A percentile compares a stretch with the other conserved stretches of the same genome.
These are phyloP conservation scores for Eulimnadia texana DNA, from an alignment of 1,140 invertebrate species.

Conservation along the genomic window DNA sequence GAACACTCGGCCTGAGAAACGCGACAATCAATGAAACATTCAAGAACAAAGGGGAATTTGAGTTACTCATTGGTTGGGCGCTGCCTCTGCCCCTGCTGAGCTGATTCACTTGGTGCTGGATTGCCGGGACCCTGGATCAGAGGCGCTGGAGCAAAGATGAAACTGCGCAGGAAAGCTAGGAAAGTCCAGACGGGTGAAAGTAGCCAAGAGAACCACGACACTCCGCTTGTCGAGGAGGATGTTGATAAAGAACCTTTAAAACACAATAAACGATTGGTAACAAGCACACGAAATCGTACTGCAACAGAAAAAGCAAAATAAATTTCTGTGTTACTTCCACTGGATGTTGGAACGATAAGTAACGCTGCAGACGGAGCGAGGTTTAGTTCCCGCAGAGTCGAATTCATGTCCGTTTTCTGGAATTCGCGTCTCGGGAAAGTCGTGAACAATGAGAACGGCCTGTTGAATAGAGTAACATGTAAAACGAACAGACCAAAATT, in stretches of 20 bases:
- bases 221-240: neutral
- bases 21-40: neutral
- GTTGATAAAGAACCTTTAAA: neutral
- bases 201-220: neutral
- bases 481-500: conserved; percentile 11
- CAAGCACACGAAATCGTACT: neutral
- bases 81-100: neutral
- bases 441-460: conserved; percentile 51
- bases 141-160: neutral
- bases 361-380: conserved; percentile 64
- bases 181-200: neutral
- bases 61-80: neutral
- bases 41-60: neutral
- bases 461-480: conserved; percentile 15
- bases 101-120: neutral
- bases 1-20: neutral
- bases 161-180: neutral
- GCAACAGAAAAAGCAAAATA: no score
- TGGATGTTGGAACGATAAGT: conserved; percentile 49
- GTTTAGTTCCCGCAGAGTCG: conserved; percentile 48
- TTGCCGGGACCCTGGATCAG: no score
- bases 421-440: conserved; percentile 65
- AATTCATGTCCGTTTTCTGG: conserved; percentile 39
- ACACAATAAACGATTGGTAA: neutral
- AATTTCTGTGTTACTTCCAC: no score